Conservation (phyloP, 2,888 invertebrate species). For the Tineola bisselliella region DNA sequence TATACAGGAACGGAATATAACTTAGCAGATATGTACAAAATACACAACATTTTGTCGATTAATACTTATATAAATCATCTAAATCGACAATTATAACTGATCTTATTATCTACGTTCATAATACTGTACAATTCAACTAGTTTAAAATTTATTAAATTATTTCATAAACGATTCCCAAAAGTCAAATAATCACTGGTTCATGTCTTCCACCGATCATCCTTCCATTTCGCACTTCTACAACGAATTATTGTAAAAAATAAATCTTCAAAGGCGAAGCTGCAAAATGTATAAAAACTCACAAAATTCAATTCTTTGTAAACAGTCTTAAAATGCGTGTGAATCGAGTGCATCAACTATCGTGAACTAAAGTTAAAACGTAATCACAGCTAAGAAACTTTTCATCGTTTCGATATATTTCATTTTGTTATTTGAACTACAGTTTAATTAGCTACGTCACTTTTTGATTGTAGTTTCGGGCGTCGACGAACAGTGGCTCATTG, state of each 20-base stretch:
- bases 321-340: conserved; percentile 32
- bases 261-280: conserved; percentile 19
- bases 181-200: conserved; percentile 2
- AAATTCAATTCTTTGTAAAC: conserved; percentile 57
- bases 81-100: conserved; percentile 45
- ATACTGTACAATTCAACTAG: conserved; percentile 61
- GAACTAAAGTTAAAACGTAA: conserved; percentile 27
- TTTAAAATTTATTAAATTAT: neutral
- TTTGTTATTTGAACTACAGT: neutral
- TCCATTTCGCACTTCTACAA: neutral
- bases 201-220: neutral
- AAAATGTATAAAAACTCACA: conserved; percentile 23
- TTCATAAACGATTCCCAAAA: conserved; percentile 2
- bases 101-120: conserved; percentile 52
- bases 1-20: conserved; percentile 65
- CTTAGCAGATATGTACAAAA: conserved; percentile 62
- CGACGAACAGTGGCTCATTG: conserved; percentile 7
- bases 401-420: neutral
- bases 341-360: conserved; percentile 17
- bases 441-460: conserved; percentile 1
- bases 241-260: conserved; percentile 19
- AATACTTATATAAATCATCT: conserved; percentile 49
- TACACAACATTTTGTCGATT: conserved; percentile 56
- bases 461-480: conserved; percentile 5
- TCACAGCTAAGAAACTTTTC: conserved; percentile 35